Evolutionary conservation across 2,797 vertebrate genomes (phyloP).

Genomic region (Tangara arthus): DNA sequence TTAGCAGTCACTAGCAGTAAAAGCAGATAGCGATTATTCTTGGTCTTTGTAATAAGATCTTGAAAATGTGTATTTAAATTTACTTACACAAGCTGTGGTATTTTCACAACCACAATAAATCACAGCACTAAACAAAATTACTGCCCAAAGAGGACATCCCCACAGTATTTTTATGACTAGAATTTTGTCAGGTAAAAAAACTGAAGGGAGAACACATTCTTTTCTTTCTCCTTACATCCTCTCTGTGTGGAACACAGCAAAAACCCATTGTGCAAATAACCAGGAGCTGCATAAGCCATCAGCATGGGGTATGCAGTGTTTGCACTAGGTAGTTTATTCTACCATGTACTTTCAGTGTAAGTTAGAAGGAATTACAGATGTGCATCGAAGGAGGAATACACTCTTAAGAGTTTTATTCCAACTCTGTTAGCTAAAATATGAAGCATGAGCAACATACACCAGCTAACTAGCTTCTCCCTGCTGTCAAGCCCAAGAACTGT

Average conservation of each 20-base stretch:
- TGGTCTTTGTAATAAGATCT: conserved; percentile 24
- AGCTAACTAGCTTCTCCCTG: conserved; percentile 55
- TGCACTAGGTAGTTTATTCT: not conserved
- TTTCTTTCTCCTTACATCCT: not conserved
- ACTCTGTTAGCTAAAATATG: conserved; percentile 20
- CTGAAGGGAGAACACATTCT: not conserved
- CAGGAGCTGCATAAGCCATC: not conserved
- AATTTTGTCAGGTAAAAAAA: not conserved
- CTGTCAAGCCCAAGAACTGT: conserved; percentile 47
- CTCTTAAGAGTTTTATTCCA: conserved; percentile 9
- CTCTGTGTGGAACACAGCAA: not conserved
- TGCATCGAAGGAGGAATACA: conserved; percentile 31
- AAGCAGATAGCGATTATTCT: conserved; percentile 45
- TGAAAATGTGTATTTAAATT: conserved; percentile 41
- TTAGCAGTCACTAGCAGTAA: conserved; percentile 46
- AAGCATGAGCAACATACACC: conserved; percentile 33
- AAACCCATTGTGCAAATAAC: conserved; percentile 35
- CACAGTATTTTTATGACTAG: not conserved
- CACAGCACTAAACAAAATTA: conserved; percentile 18
- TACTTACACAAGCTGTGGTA: conserved; percentile 19
- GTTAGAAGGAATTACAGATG: conserved; percentile 14
- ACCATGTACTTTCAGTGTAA: conserved; percentile 5
- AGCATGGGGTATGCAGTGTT: not conserved
- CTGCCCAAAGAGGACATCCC: not conserved
- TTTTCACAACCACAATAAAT: conserved; percentile 38